Evolutionary conservation across 1,140 invertebrate species (phyloP), one percentile per base, ranked within the genome.

Genomic region (Bradynema listronoti): DNA sequence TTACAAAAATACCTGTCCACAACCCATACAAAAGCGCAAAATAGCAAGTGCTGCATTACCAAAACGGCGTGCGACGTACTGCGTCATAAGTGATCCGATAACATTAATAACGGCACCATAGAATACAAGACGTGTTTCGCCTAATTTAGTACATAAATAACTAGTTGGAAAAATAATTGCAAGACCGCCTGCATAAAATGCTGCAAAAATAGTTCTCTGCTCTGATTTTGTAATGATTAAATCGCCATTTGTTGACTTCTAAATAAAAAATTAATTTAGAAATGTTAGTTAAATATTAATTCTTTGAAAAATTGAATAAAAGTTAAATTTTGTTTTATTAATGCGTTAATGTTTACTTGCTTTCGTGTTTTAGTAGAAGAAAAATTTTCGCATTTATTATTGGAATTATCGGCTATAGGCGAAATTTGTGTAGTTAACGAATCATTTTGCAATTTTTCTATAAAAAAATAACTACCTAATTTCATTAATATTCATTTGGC

Each of bases 111-210:
- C 32, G n/a, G 74, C 73, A 4, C 73, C 73, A 27, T 58, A 59
- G 29, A 76, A 59, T 5, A 76, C 76, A 9, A 66, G 33, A 16
- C 52, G 43, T 36, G 45, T 62, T 36, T 72, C 33, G 30, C 73
- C 73, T 24, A 66, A 57, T 33, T 53, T 42, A 56, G 75, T 72
- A 52, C 61, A 75, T 19, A 78, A 33, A 46, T 67, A 72, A 22
- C 58, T 54, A 22, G 63, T 63, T 6, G 69, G 69, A 46, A 71
- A 32, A 4, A 73, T 54, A 39, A 69, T 63, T 54, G 65, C 29
- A 16, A 76, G 56, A 42, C 75, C 75, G 41, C 73, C 73, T 16
- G 62, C 32, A 50, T 78, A 75, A 46, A 78, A 76, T n/a, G 73
- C 55, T 14, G 73, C 65, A 43, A 76, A 75, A 25, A 76, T 67